phyloP scores from a whole-genome alignment of 2,797 vertebrate species.

The Oreochromis mossambicus region DNA sequence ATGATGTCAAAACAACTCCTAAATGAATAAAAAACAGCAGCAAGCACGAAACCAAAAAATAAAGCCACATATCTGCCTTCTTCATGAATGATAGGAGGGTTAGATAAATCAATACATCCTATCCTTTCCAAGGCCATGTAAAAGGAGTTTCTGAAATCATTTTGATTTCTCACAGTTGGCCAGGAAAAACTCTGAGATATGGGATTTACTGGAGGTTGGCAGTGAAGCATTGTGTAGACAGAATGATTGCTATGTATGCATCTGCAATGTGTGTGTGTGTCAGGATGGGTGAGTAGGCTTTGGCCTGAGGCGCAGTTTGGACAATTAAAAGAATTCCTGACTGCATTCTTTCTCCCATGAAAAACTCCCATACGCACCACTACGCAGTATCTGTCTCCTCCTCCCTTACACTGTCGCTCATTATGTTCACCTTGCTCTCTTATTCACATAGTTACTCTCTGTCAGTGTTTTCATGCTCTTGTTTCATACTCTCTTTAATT shows the following conservation, averaged over 20 bases:
- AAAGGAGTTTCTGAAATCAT: neutral
- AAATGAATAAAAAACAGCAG: neutral
- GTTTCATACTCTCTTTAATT: neutral
- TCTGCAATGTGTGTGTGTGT: constrained; percentile 8
- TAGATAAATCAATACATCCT: neutral
- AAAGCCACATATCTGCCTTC: neutral
- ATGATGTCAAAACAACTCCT: neutral
- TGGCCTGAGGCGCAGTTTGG: constrained; percentile 42
- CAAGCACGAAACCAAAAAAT: neutral
- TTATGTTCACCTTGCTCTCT: neutral
- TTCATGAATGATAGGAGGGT: neutral
- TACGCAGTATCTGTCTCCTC: neutral
- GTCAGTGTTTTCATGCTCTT: neutral
- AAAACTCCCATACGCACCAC: constrained; percentile 22
- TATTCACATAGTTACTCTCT: neutral
- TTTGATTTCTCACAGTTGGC: neutral
- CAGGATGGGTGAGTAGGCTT: constrained; percentile 29
- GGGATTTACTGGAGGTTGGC: constrained; percentile 4
- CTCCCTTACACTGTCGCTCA: neutral
- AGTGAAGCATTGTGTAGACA: constrained; percentile 23
- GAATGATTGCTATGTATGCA: constrained; percentile 42
- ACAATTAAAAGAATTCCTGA: constrained; percentile 64
- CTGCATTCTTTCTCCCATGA: constrained; percentile 55
- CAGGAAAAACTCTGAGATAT: neutral
- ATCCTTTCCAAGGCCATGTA: neutral